These are phyloP conservation scores for Meteorus sp. DNA, from an alignment of 1,140 invertebrate species.

Conservation along the genomic window DNA sequence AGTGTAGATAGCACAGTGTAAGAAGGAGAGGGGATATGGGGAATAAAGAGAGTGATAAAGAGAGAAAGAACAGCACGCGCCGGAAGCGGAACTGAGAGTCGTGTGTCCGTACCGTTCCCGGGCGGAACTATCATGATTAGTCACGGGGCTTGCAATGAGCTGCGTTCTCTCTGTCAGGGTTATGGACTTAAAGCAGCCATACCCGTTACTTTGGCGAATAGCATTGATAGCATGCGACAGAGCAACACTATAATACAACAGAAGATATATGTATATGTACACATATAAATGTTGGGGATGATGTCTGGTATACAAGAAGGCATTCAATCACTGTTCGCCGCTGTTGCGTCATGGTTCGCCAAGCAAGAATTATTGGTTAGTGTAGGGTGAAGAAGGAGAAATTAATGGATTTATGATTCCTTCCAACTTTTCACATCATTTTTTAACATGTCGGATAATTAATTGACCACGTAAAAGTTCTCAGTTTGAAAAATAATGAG, in stretches of 20 bases:
- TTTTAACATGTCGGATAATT: too few relatives aligned
- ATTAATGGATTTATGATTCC: too few relatives aligned
- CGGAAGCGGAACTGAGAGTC: conserved; percentile 60
- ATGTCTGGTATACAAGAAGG: conserved; percentile 20
- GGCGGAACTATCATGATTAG: conserved; percentile 60
- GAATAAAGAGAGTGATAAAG: conserved; percentile 5
- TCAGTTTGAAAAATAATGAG: too few relatives aligned
- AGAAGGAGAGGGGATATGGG: conserved; percentile 7
- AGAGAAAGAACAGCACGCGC: conserved; percentile 46
- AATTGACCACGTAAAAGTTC: too few relatives aligned
- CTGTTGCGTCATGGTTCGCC: neutral
- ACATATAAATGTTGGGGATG: neutral
- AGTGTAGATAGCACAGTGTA: too few relatives aligned
- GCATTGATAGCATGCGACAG: neutral
- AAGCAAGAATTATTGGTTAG: neutral
- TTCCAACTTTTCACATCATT: too few relatives aligned
- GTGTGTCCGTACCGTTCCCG: conserved; percentile 58
- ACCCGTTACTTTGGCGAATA: conserved; percentile 1
- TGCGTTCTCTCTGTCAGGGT: conserved; percentile 18
- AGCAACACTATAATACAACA: too few relatives aligned
- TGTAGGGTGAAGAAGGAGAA: neutral
- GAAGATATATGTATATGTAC: neutral
- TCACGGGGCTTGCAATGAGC: conserved; percentile 52
- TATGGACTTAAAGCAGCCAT: conserved; percentile 5
- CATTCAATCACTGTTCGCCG: conserved; percentile 35